Base-by-base conservation (phyloP, 2,888 invertebrate species). In the Tipula lateralis region DNA sequence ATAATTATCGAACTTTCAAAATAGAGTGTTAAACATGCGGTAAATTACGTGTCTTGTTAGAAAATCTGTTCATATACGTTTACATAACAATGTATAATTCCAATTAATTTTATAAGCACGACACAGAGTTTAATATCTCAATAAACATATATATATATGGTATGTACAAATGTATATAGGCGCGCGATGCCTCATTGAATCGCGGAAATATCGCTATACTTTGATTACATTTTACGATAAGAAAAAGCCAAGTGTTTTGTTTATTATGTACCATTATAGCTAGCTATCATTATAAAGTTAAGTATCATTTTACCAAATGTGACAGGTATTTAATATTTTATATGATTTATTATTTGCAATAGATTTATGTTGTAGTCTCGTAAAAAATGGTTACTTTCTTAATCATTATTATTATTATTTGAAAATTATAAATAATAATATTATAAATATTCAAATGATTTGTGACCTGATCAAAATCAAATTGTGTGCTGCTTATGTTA, bases 81-180 rank as follows among this genome's bases (percentile, higher is more conserved):
- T 66, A 66, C 66, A 66, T 66, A 24, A 66, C 66, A 24, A 24
- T 66, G 19, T 66, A 24, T 66, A 66, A 66, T 66, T 24, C 66
- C 66, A 66, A 66, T 66, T 66, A 66, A 66, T 66, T n/a, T 66
- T 66, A 66, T 66, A 66, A 66, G 66, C 66, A 66, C 66, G 66
- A 44, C 44, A 44, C 44, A 66, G 66, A 66, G 66, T 24, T 50
- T 66, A 9, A 66, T 66, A 66, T 24, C 66, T 66, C 66, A 24
- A 66, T 66, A 9, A 24, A 66, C 9, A 24, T 24, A 66, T 16
- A 16, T 6, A n/a, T 13, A 39, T 13, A 39, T 12, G 66, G n/a
- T 66, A 66, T 66, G 9, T 66, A 66, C 9, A 24, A 66, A 66
- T 16, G 7, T 6, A n/a, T 13, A 39, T 13, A 39, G 9, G 66